Conservation (phyloP, 2,888 invertebrate species). For the Cephus runcator region DNA sequence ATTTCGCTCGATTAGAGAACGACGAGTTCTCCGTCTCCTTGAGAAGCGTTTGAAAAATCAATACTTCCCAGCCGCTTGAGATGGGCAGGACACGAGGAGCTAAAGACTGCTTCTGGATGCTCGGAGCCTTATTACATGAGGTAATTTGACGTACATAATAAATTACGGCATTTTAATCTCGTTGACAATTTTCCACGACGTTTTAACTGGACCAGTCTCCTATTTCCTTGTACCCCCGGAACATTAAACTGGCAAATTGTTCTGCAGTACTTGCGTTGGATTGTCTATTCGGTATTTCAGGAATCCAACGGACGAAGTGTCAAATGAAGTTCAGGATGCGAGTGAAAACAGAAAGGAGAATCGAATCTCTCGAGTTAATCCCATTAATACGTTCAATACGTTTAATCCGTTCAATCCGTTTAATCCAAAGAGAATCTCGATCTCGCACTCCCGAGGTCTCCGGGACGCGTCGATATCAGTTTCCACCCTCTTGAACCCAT, state of each 20-base stretch:
- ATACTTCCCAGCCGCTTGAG: background rate
- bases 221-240: background rate
- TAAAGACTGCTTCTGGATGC: background rate
- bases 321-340: background rate
- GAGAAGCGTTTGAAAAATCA: background rate
- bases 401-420: conserved; percentile 24
- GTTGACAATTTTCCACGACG: background rate
- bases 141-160: background rate
- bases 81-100: background rate
- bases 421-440: conserved; percentile 19
- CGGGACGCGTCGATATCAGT: conserved; percentile 11
- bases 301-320: background rate
- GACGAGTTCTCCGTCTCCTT: background rate
- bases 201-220: background rate
- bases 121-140: background rate
- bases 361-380: background rate
- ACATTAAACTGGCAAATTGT: background rate
- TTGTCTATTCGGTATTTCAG: background rate
- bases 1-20: background rate
- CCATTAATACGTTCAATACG: conserved; percentile 3
- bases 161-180: background rate
- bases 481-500: conserved; percentile 1
- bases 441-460: background rate
- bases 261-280: background rate
- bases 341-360: conserved; percentile 10